Base-by-base conservation (phyloP, 2,113 vertebrate species). In the Siniperca chuatsi region DNA sequence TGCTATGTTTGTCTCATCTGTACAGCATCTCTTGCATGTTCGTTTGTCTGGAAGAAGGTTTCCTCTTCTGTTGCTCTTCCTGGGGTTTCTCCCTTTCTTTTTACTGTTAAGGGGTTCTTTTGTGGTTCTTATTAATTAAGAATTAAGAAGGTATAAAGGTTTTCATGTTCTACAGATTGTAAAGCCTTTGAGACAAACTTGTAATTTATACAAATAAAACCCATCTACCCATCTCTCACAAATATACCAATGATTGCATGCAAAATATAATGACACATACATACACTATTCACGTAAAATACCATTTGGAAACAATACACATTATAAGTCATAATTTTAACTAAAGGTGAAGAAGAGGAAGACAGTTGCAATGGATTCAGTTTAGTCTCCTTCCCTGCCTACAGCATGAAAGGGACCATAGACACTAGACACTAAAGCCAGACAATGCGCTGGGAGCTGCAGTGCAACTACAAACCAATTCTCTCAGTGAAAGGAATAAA, bases 401-500 rank as follows among this genome's bases (percentile, higher is more conserved):
- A 40, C 74, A 66, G 48, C 81, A 85, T 93, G 87, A 93, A 96
- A 95, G 78, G 86, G 65, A 85, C 90, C 84, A 55, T 62, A 76
- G 92, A 92, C 79, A 90, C 92, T 82, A 79, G 25, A 54, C 52
- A 5, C 48, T 50, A 8, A 89, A 82, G 90, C 48, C 78, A 52
- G 76, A 94, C 94, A 95, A 94, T 91, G 86, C 65, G 70, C 81
- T 82, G 62, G 76, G 88, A 82, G 85, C 81, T 88, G 87, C 89
- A 78, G 80, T 35, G 88, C 90, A 88, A 93, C 94, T 88, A 93
- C 94, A 94, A 94, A 93, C 92, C 93, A 93, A 92, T 95, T 94
- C 92, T 85, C 88, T 83, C 81, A 87, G 79, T 87, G 78, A 90
- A 86, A 74, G 81, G 85, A 94, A 91, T 82, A 93, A 92, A 90